Conservation (phyloP, 1,140 invertebrate species). For the Panagrolaimus sp. region DNA sequence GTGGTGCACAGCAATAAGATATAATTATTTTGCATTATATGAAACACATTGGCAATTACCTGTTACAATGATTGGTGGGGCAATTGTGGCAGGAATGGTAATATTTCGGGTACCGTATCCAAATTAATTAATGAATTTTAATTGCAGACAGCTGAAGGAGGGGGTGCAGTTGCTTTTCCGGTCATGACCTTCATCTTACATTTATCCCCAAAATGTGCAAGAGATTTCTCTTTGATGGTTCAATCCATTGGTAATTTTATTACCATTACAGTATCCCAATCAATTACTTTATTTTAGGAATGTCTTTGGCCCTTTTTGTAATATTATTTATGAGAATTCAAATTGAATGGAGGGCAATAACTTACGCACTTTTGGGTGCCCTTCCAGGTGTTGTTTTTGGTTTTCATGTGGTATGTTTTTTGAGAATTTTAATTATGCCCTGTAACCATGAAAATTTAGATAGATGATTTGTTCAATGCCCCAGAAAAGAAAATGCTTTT, state of each 20-base stretch:
- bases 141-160: slow-evolving; percentile 53
- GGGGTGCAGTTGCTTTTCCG: slow-evolving; percentile 44
- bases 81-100: slow-evolving; percentile 34
- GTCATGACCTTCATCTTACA: slow-evolving; percentile 47
- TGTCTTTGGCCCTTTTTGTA: slow-evolving; percentile 38
- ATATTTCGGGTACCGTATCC: background rate
- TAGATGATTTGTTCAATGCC: slow-evolving; percentile 29
- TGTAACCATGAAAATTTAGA: background rate
- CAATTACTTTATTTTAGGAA: slow-evolving; percentile 25
- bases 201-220: slow-evolving; percentile 29
- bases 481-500: slow-evolving; percentile 53
- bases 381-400: slow-evolving; percentile 37
- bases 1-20: slow-evolving; percentile 38
- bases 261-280: slow-evolving; percentile 15
- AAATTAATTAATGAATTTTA: slow-evolving; percentile 12
- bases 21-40: slow-evolving; percentile 38
- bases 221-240: slow-evolving; percentile 47
- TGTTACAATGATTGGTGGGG: slow-evolving; percentile 48
- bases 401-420: slow-evolving; percentile 19
- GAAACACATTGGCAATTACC: slow-evolving; percentile 34
- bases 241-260: slow-evolving; percentile 21
- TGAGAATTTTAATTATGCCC: too few relatives aligned
- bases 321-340: slow-evolving; percentile 39
- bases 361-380: slow-evolving; percentile 32
- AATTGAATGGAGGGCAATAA: slow-evolving; percentile 32